Base-by-base conservation (phyloP, 2,113 vertebrate genomes). In the Polypterus senegalus region DNA sequence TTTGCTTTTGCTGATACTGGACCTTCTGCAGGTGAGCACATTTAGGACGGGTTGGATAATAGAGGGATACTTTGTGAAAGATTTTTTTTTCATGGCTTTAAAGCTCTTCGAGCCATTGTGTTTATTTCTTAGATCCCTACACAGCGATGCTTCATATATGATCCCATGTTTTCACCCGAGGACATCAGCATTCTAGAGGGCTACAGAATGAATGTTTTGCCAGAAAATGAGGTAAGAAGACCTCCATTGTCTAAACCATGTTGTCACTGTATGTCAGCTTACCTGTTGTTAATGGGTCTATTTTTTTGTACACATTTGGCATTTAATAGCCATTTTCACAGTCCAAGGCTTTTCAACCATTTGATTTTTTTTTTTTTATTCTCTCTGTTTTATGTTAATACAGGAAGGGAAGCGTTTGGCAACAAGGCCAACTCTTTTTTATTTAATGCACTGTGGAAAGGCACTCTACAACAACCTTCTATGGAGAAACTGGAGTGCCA, bases 381-480 rank as follows among this genome's bases (percentile, higher is more conserved):
- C 53, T 11, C 53, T 11, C 53, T 11, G 9, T 54, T 11, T 54
- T 11, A 9, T 54, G 9, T 54, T 11, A n/a, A 44, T 59, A 3
- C 74, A 98, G 96, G 96, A 97, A 62, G 96, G 95, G 1, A 96
- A 96, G 4, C 87, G 70, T 58, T 44, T 59, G 0, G 10, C 79
- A 0, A 76, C 67, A 0, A 70, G 76, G 5, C 86, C 84, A 63
- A 91, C 93, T 0, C 47, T 98, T 46, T 97, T 96, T 48, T 97
- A 93, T 76, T 85, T 99, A 80, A 83, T 86, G 60, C 96, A 99
- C 73, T 99, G 96, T 43, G 96, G 96, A 9, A 96, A 97, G 4
- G 95, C 95, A 0, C 62, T 99, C 9, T 98, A 98, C 77, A 99
- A 99, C 80, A 99, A 99, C 61, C 79, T 99, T 0, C 73, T 98